Base-by-base conservation (phyloP, 2,113 vertebrate species). In the Nycticebus coucang region DNA sequence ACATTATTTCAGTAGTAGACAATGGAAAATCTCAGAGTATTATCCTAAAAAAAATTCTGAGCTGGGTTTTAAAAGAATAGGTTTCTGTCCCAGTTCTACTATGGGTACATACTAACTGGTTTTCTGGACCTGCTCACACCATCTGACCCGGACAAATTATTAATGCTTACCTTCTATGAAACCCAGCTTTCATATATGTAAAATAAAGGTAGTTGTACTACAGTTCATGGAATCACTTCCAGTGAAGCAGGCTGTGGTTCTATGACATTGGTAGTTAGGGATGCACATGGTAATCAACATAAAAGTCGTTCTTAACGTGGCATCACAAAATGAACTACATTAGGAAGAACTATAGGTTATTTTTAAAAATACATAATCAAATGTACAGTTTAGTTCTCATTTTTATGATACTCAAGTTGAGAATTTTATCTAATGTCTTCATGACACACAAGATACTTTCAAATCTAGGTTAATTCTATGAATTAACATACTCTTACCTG, bases 371-470 rank as follows among this genome's bases (percentile, higher is more conserved):
- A 74, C 1, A 2, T 62, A 15, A 15, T 94, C 10, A 60, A 26
- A 83, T 94, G 90, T 94, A 69, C 30, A 82, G 9, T 72, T 93
- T 17, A 37, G 4, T 90, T 7, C 24, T 95, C 8, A 75, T 85
- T 91, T 96, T 93, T 95, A 62, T 94, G 41, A 89, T 69, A 79
- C 57, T 35, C 66, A 87, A 71, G 4, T n/a, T 15, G 66, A 87
- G 30, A 93, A 86, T 89, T 59, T 55, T 74, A 77, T 66, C 5
- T 79, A 87, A 71, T 41, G 7, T 3, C 68, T 83, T 59, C 14
- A 45, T 80, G 68, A 72, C 19, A 41, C 93, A 72, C 19, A 33
- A 94, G 6, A n/a, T 9, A 55, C 19, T 83, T 93, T 60, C 5
- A 86, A 81, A 69, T 28, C 13, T 30, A n/a, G 1, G 17, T 75